These are phyloP conservation scores for Pelvicachromis taeniatus DNA, from an alignment of 2,113 vertebrate species.

Conservation along the genomic window DNA sequence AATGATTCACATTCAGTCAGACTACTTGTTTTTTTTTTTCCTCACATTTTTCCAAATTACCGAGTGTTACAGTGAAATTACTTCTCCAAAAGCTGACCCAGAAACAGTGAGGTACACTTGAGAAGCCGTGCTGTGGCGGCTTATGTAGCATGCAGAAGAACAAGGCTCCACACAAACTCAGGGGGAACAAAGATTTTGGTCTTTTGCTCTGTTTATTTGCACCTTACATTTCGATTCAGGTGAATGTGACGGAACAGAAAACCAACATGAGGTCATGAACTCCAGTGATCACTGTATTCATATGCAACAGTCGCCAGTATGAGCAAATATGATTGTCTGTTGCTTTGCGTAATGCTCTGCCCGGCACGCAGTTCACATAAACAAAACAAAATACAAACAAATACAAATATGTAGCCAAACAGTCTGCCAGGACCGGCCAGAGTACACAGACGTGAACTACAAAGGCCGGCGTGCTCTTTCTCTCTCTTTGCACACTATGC, in stretches of 20 bases:
- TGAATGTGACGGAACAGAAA: background rate
- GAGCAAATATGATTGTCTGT: background rate
- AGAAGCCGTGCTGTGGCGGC: background rate
- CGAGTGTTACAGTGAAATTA: accelerated
- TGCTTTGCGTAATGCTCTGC: background rate
- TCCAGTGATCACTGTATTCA: accelerated
- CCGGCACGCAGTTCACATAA: background rate
- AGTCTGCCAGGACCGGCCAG: background rate
- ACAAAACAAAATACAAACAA: background rate
- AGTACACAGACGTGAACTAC: background rate
- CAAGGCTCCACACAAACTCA: accelerated
- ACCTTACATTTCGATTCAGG: background rate
- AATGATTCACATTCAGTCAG: accelerated
- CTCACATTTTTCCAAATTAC: background rate
- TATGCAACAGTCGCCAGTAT: background rate
- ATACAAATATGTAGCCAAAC: background rate
- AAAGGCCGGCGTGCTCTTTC: accelerated
- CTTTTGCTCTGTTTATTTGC: background rate
- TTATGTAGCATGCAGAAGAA: background rate
- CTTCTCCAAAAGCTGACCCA: background rate
- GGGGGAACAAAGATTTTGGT: background rate
- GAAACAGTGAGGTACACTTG: background rate
- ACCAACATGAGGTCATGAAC: background rate
- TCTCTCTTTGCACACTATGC: background rate
- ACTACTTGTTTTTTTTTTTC: background rate